phyloP scores from a whole-genome alignment of 2,113 vertebrate genomes.

The Vanacampus margaritifer region DNA sequence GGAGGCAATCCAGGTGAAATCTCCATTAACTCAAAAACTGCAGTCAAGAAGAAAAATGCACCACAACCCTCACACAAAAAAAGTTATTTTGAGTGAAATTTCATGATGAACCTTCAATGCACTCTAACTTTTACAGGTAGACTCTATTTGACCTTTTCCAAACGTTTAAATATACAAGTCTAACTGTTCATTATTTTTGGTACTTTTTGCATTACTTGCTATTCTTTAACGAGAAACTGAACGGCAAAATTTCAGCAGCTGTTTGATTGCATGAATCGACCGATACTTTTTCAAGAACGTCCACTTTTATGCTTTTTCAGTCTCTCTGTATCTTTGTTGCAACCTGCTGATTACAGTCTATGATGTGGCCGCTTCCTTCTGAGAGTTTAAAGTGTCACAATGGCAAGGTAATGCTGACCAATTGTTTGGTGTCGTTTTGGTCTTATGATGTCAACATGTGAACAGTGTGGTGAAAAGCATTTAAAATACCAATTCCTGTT shows the following conservation, averaged over 20 bases:
- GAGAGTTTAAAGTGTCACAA: neutral
- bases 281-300: neutral
- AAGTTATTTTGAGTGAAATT: neutral
- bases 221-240: neutral
- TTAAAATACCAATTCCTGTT: neutral
- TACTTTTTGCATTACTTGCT: neutral
- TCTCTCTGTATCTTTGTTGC: neutral
- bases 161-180: neutral
- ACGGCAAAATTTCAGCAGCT: neutral
- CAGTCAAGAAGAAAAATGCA: neutral
- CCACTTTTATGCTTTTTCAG: neutral
- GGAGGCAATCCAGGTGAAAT: neutral
- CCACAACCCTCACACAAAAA: neutral
- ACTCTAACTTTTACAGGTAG: neutral
- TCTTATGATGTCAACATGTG: neutral
- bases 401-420: neutral
- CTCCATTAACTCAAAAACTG: neutral
- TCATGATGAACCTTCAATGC: neutral
- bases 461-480: neutral
- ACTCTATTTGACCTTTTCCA: neutral
- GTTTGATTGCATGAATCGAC: neutral
- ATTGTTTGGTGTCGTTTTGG: neutral
- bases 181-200: neutral
- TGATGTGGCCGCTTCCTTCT: neutral
- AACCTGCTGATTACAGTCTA: neutral